These are phyloP conservation scores for Zosterops pallidus DNA, from an alignment of 2,113 vertebrate genomes.

Conservation along the genomic window DNA sequence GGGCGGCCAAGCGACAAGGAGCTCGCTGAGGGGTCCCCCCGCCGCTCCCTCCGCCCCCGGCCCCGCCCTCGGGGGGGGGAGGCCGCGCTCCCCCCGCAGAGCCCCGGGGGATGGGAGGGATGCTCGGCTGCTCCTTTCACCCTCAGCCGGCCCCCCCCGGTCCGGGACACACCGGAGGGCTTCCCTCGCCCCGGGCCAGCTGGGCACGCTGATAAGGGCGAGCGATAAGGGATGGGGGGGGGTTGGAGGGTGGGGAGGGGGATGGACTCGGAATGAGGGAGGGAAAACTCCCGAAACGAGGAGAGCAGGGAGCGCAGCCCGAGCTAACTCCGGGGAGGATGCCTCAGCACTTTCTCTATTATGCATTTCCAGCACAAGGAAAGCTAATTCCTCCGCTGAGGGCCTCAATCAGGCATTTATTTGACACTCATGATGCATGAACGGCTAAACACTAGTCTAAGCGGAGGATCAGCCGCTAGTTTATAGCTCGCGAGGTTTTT, in stretches of 20 bases:
- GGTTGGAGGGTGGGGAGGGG: background rate
- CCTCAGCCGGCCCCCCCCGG: background rate
- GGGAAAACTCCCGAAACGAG: background rate
- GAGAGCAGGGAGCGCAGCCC: background rate
- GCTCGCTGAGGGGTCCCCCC: no score
- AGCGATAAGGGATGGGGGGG: background rate
- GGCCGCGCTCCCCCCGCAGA: no score
- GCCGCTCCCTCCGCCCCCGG: no score
- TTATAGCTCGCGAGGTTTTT: constrained; percentile 26
- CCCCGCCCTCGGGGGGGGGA: no score
- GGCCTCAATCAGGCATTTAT: constrained; percentile 61
- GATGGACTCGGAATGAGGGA: background rate
- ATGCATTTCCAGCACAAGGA: constrained; percentile 15
- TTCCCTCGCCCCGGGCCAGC: background rate
- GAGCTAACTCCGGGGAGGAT: constrained; percentile 25
- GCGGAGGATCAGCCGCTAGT: constrained; percentile 56
- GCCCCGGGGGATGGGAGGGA: background rate
- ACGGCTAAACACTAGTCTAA: constrained; percentile 48
- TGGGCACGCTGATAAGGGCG: background rate
- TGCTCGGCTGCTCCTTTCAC: background rate
- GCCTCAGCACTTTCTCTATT: constrained; percentile 51
- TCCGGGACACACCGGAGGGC: background rate
- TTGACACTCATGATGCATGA: constrained; percentile 62
- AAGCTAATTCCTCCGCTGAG: constrained; percentile 56
- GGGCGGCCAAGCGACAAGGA: no score